A percentile compares a stretch with the other conserved stretches of the same genome.
These are phyloP conservation scores for Mactra quadrangularis DNA, from an alignment of 1,140 invertebrate species.

Conservation along the genomic window DNA sequence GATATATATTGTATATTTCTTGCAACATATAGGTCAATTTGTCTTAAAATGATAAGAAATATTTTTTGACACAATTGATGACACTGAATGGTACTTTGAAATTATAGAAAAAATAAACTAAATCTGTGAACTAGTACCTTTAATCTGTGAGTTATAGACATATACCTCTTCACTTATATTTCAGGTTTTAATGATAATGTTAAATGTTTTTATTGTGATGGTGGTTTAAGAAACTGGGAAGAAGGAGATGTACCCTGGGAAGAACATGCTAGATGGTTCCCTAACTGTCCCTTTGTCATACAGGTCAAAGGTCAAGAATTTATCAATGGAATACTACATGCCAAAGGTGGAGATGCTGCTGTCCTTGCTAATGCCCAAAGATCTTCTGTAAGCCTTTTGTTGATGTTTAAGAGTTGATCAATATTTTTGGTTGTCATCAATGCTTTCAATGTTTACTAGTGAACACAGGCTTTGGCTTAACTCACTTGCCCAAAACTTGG, in stretches of 20 bases:
- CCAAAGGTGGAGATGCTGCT: conserved; percentile 8
- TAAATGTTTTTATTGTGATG: conserved; percentile 92
- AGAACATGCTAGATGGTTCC: conserved; percentile 87
- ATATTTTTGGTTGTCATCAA: not conserved
- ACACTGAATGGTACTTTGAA: too few species aligned
- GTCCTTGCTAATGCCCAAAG: not conserved
- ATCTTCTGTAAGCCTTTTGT: not conserved
- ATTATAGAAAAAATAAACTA: too few species aligned
- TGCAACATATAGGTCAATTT: too few species aligned
- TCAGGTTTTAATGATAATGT: conserved; percentile 89
- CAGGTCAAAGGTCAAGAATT: conserved; percentile 87
- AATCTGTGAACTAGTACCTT: too few species aligned
- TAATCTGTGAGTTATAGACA: too few species aligned
- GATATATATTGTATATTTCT: too few species aligned
- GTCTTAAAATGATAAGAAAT: too few species aligned
- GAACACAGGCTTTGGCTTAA: not conserved
- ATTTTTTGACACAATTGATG: too few species aligned
- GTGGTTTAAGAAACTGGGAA: conserved; percentile 89
- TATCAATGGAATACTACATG: conserved; percentile 8
- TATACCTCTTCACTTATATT: too few species aligned
- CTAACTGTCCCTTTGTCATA: conserved; percentile 90
- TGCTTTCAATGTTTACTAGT: not conserved
- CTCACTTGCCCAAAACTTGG: too few species aligned
- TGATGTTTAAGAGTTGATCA: not conserved
- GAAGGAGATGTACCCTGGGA: conserved; percentile 89